phyloP scores from a whole-genome alignment of 1,140 invertebrate genomes.

The Drosophila tani region DNA sequence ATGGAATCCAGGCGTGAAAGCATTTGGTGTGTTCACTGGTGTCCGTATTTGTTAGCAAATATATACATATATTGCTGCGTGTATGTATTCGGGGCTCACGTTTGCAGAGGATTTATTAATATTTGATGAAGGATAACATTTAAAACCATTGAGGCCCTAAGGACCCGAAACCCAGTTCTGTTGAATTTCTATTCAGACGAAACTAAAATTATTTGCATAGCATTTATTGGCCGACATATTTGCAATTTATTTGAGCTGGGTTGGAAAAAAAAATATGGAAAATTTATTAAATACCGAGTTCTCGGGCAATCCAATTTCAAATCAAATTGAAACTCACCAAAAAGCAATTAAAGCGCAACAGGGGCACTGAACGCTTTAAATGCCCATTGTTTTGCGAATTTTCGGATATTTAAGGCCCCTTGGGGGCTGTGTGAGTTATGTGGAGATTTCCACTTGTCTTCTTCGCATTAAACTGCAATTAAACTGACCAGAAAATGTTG shows the following conservation, averaged over 20 bases:
- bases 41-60: constrained; percentile 16
- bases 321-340: constrained; percentile 12
- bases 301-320: constrained; percentile 6
- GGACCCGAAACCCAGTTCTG: constrained; percentile 16
- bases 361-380: background rate
- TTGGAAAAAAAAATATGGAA: background rate
- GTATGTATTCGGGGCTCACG: constrained; percentile 17
- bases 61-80: constrained; percentile 5
- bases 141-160: constrained; percentile 40
- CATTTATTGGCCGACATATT: constrained; percentile 26
- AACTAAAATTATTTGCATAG: constrained; percentile 38
- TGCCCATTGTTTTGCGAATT: background rate
- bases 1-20: constrained; percentile 20
- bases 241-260: constrained; percentile 5
- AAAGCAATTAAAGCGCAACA: constrained; percentile 20
- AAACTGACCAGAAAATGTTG: constrained; percentile 73
- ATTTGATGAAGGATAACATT: constrained; percentile 55
- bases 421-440: constrained; percentile 21
- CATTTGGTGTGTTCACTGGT: constrained; percentile 19
- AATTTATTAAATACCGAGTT: constrained; percentile 10
- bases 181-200: constrained; percentile 12
- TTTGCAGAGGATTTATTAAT: constrained; percentile 53
- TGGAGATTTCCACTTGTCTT: constrained; percentile 55
- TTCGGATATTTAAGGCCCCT: constrained; percentile 31
- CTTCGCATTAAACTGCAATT: constrained; percentile 73